These are phyloP conservation scores for Meloidogyne exigua DNA, from an alignment of 1,140 invertebrate genomes.

Conservation along the genomic window DNA sequence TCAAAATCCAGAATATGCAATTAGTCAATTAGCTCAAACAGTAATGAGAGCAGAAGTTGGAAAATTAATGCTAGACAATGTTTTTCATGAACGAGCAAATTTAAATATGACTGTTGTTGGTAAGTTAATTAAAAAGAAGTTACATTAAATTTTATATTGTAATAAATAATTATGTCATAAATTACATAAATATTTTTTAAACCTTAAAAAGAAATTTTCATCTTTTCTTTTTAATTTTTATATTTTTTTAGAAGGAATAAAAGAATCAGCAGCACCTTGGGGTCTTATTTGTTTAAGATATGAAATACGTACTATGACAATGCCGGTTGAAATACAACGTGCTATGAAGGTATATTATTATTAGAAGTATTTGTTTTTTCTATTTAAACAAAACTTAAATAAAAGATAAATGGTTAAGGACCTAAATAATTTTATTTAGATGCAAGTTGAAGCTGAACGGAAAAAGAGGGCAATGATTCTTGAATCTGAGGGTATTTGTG, in stretches of 20 bases:
- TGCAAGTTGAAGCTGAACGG: constrained; percentile 97
- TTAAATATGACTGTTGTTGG: constrained; percentile 87
- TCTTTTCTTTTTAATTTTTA: too few relatives aligned
- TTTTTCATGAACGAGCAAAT: constrained; percentile 90
- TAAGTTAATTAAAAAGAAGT: too few relatives aligned
- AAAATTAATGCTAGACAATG: constrained; percentile 90
- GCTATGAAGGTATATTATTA: constrained; percentile 79
- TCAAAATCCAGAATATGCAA: constrained; percentile 96
- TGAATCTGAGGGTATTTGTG: constrained; percentile 82
- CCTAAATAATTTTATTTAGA: constrained; percentile 65
- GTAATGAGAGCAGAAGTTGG: constrained; percentile 96
- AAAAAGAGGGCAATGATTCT: constrained; percentile 92
- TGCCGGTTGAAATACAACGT: constrained; percentile 88
- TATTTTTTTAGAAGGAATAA: constrained; percentile 75
- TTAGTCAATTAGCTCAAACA: constrained; percentile 94
- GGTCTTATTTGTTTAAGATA: constrained; percentile 91
- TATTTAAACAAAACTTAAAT: too few relatives aligned
- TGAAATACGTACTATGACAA: constrained; percentile 92
- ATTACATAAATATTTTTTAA: too few relatives aligned
- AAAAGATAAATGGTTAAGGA: too few relatives aligned
- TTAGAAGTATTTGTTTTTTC: not conserved
- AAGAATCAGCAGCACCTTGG: constrained; percentile 94
- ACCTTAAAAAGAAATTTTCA: too few relatives aligned
- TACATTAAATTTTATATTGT: too few relatives aligned
- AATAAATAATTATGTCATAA: too few relatives aligned